Percentiles rank a stretch among this genome's conserved stretches.
These are phyloP conservation scores for Lasioglossum leucozonium DNA, from an alignment of 2,888 invertebrate genomes.

Conservation along the genomic window DNA sequence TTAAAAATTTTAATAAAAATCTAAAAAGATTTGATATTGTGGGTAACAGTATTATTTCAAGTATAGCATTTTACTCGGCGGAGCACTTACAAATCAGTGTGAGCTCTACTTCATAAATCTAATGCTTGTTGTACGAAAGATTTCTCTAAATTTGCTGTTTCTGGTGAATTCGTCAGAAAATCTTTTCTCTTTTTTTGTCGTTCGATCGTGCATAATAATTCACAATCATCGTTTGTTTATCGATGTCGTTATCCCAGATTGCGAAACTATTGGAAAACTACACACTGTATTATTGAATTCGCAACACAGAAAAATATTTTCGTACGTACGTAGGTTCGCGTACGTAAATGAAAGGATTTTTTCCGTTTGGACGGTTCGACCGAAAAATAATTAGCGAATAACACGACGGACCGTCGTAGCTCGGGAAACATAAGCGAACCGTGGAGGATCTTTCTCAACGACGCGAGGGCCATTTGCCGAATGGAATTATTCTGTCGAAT, in stretches of 20 bases:
- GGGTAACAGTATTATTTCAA: no score
- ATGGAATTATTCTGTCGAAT: not conserved
- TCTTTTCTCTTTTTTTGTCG: no score
- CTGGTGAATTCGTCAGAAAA: not conserved
- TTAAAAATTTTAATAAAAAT: no score
- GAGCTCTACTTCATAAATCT: no score
- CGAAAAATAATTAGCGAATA: not conserved
- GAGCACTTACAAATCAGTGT: no score
- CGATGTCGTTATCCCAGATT: not conserved
- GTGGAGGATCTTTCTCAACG: not conserved
- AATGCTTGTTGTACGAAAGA: not conserved
- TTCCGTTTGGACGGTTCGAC: not conserved
- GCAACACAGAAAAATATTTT: conserved; percentile 45
- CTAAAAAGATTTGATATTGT: no score
- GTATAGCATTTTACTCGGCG: no score
- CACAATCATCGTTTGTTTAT: not conserved
- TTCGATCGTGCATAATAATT: not conserved
- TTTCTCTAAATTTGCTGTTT: not conserved
- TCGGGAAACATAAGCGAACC: not conserved
- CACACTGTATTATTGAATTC: not conserved
- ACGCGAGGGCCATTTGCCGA: not conserved
- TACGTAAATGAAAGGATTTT: not conserved
- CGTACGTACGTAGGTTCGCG: not conserved
- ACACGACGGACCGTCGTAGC: not conserved
- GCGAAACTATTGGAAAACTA: not conserved